Base-by-base conservation (phyloP, 2,888 invertebrate genomes). In the Drosophila testacea region DNA sequence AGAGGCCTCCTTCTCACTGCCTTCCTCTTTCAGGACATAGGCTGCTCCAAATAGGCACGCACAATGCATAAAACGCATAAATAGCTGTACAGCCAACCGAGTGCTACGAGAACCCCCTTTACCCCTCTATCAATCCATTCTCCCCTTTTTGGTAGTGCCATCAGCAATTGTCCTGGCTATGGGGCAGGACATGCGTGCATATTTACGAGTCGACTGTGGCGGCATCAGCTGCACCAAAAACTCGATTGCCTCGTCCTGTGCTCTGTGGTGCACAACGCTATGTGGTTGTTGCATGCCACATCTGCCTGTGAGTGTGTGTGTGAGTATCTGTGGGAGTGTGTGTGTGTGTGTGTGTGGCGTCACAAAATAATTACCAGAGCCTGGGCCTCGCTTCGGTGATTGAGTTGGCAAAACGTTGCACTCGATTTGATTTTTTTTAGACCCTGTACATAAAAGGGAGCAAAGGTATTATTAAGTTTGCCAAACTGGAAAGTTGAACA, bases 391-490 rank as follows among this genome's bases (percentile, higher is more conserved):
- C 69, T 47, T 83, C 77, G 84, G 89, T 91, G 90, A 90, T 90
- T 91, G 90, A 90, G 90, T 91, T 91, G 90, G 83, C 83, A 87
- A 85, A 88, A 81, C 89, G 87, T 81, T 84, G 88, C 89, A 79
- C 82, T 77, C 83, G 89, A 89, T 88, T 83, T 84, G 87, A 79
- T 84, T 90, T 85, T 89, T 89, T 81, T 79, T 89, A 22, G 22
- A 22, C 22, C 22, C 22, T 22, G 22, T 22, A 22, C 22, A 1
- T 22, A 3, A 22, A 22, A 22, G 2, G 0, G 22, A 22, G 22
- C 22, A 22, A 22, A 22, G 22, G 22, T 22, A 22, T 22, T 22
- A 22, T 22, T 22, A 22, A 22, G 22, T 22, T 3, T 1, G 2
- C 22, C 22, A 3, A 22, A 22, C 22, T 22, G 2, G 2, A 22